A percentile compares a stretch with the other conserved stretches of the same genome.
These are phyloP conservation scores for Oreochromis tanganicae DNA, from an alignment of 2,113 vertebrate genomes.

Conservation along the genomic window DNA sequence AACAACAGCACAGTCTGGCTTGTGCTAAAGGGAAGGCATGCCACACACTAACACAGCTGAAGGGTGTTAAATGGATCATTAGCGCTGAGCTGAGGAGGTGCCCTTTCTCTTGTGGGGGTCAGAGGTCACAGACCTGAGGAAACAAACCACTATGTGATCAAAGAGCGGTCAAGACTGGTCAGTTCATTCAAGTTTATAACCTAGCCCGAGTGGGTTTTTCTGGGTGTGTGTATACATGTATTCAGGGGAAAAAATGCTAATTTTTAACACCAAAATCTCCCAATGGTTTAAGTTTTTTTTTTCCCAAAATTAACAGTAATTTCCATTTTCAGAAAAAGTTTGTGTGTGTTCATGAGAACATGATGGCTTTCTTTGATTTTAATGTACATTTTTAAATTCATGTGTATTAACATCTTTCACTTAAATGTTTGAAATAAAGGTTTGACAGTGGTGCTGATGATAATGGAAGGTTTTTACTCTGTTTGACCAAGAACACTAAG, in stretches of 20 bases:
- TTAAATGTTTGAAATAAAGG: neutral
- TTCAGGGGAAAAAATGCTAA: neutral
- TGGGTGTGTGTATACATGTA: neutral
- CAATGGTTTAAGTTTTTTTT: neutral
- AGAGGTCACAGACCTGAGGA: constrained; percentile 79
- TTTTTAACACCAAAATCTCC: neutral
- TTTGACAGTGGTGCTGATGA: neutral
- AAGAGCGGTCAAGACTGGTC: constrained; percentile 62
- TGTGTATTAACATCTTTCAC: neutral
- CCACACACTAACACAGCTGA: constrained; percentile 23
- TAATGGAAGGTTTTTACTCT: neutral
- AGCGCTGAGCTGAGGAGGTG: constrained; percentile 71
- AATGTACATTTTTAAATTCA: neutral
- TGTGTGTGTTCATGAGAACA: neutral
- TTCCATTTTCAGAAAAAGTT: neutral
- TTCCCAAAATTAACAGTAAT: neutral
- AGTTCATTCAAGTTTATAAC: constrained; percentile 71
- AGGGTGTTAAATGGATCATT: constrained; percentile 87
- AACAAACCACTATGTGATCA: constrained; percentile 81
- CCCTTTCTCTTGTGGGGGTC: constrained; percentile 60
- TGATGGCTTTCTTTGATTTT: neutral
- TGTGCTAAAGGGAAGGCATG: neutral
- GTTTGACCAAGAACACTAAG: constrained; percentile 13
- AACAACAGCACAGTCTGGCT: neutral
- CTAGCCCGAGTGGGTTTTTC: neutral